These are phyloP conservation scores for Drosophila repletoides DNA, from an alignment of 1,140 invertebrate species.

Conservation along the genomic window DNA sequence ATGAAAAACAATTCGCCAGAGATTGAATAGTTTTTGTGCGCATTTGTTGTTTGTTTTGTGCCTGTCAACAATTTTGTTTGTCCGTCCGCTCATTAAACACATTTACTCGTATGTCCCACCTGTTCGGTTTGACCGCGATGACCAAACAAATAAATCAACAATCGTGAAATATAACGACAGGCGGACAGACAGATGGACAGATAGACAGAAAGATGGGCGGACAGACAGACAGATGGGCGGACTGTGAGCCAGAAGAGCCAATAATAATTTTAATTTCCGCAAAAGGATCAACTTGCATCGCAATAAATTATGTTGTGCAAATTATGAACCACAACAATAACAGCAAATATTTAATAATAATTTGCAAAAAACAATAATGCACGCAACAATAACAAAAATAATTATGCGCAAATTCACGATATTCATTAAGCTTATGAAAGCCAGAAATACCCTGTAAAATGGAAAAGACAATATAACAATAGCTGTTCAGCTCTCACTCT, in stretches of 20 bases:
- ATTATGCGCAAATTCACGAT: constrained; percentile 12
- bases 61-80: constrained; percentile 40
- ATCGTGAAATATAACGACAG: constrained; percentile 13
- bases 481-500: too few relatives aligned
- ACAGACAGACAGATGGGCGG: background rate
- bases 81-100: constrained; percentile 51
- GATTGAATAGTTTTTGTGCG: background rate
- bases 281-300: constrained; percentile 43
- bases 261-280: constrained; percentile 66
- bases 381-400: constrained; percentile 17
- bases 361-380: constrained; percentile 22
- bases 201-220: background rate
- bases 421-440: background rate
- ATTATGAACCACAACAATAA: constrained; percentile 40
- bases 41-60: constrained; percentile 1
- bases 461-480: too few relatives aligned
- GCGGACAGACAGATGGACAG: background rate
- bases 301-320: constrained; percentile 61
- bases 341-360: constrained; percentile 21
- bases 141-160: constrained; percentile 58
- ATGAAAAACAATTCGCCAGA: background rate
- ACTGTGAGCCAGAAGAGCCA: background rate
- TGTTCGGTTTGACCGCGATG: constrained; percentile 38
- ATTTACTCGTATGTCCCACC: constrained; percentile 37
- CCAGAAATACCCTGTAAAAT: background rate